Evolutionary conservation across 2,797 vertebrate species (phyloP).

Genomic region (Acanthopagrus latus): DNA sequence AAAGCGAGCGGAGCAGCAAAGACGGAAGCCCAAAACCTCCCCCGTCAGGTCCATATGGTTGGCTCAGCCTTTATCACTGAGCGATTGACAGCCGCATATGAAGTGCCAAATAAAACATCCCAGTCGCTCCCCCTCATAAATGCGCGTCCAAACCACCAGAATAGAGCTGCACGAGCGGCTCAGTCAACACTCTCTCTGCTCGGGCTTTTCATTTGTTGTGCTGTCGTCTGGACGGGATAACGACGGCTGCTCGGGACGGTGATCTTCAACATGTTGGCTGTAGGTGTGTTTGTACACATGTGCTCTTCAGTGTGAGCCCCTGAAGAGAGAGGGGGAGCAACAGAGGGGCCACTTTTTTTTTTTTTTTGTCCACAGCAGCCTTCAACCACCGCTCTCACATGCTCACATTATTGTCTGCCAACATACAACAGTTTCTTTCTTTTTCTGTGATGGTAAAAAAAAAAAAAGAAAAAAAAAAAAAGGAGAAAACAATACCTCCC

Average conservation of each 20-base stretch:
- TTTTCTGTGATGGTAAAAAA: conserved; percentile 57
- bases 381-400: conserved; percentile 46
- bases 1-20: conserved; percentile 54
- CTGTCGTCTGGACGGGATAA: conserved; percentile 10
- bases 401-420: conserved; percentile 56
- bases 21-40: conserved; percentile 60
- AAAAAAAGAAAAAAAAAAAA: conserved; percentile 2
- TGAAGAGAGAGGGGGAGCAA: background rate
- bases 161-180: conserved; percentile 15
- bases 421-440: conserved; percentile 56
- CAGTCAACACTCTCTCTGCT: conserved; percentile 37
- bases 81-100: conserved; percentile 60
- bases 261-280: background rate
- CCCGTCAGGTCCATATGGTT: conserved; percentile 67
- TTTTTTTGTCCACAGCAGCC: conserved; percentile 27
- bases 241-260: background rate
- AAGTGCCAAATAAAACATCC: conserved; percentile 66
- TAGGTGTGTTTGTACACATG: conserved; percentile 12
- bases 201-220: conserved; percentile 3
- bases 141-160: conserved; percentile 47
- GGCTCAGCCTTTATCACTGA: conserved; percentile 57
- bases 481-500: conserved; percentile 72
- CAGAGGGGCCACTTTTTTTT: conserved; percentile 24
- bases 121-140: conserved; percentile 56
- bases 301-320: conserved; percentile 18